Evolutionary conservation across 2,113 vertebrate species (phyloP).

Genomic region (Calidris pugnax): DNA sequence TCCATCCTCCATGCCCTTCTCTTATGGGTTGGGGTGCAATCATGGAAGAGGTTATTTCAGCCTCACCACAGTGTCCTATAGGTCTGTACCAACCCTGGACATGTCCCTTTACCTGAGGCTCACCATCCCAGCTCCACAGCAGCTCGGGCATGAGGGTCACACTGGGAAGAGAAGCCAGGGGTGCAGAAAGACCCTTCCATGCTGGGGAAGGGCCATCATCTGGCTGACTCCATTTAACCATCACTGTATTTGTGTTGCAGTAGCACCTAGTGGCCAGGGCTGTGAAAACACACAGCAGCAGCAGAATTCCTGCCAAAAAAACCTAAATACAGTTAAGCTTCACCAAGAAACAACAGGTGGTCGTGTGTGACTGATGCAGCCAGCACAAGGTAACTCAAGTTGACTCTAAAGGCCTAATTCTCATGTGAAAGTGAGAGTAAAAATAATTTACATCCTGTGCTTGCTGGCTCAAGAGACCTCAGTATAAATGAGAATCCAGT

Average conservation of each 20-base stretch:
- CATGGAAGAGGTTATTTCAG: neutral
- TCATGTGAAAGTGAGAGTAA: constrained; percentile 63
- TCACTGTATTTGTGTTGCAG: constrained; percentile 49
- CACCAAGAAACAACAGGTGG: constrained; percentile 59
- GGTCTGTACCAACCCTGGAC: neutral
- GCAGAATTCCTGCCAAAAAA: constrained; percentile 9
- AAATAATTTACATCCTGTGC: constrained; percentile 62
- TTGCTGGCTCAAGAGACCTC: constrained; percentile 46
- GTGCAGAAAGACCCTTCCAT: neutral
- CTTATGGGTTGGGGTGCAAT: accelerated
- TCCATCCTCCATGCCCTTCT: neutral
- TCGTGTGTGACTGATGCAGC: neutral
- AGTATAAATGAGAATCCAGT: constrained; percentile 54
- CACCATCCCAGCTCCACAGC: neutral
- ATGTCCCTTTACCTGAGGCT: neutral
- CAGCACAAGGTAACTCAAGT: constrained; percentile 59
- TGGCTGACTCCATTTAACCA: neutral
- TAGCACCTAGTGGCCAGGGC: constrained; percentile 67
- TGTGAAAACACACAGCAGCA: constrained; percentile 16
- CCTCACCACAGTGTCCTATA: neutral
- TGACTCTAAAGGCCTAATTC: constrained; percentile 57
- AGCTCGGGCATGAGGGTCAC: neutral
- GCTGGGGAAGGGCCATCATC: neutral
- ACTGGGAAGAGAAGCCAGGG: neutral
- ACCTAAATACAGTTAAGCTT: neutral